Evolutionary conservation across 2,113 vertebrate genomes (phyloP), one percentile per base, ranked within the genome.

Genomic region (Thomomys bottae): DNA sequence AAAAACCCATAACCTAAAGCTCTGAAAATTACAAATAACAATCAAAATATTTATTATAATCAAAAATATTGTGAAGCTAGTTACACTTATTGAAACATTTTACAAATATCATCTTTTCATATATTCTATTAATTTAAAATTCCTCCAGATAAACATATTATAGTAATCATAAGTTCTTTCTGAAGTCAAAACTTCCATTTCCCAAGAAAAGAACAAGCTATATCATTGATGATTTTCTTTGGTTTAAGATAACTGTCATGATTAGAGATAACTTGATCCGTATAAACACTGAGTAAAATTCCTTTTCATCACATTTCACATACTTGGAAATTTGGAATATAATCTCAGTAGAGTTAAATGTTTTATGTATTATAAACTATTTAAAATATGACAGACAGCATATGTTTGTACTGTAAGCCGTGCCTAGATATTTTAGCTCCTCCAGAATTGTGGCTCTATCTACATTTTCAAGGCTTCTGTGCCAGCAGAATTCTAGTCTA

Each of bases 1-100:
- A 49, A 54, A 54, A 54, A 17, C 17, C 34, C 73, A 38, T 83
- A 70, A 9, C 72, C 61, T 28, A 36, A 4, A 30, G 9, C 6
- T 73, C 28, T 91, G n/a, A 78, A 87, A 83, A n/a, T 45, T 57
- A 75, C 17, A 77, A 82, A 63, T 61, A 45, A 11, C 15, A 89
- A 63, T 36, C 8, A 81, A 91, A 54, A 94, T 73, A 73, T 63
- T 87, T 79, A 45, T 79, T 26, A 83, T 42, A 82, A 89, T 89
- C 36, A 73, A 68, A 63, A 24, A 40, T 72, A 0, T 72, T 54
- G 57, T 83, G 61, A 89, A 67, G 8, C 6, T 0, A 67, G 78
- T 67, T 79, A 57, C 18, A 81, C 36, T 82, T 45, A 28, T 57
- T 54, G 3, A 9, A 83, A 71, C 23, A 79, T 84, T 89, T 80